A percentile compares a stretch with the other conserved stretches of the same genome.
Conservation (phyloP, 2,888 invertebrate species). For the Phymatocera aterrima region DNA sequence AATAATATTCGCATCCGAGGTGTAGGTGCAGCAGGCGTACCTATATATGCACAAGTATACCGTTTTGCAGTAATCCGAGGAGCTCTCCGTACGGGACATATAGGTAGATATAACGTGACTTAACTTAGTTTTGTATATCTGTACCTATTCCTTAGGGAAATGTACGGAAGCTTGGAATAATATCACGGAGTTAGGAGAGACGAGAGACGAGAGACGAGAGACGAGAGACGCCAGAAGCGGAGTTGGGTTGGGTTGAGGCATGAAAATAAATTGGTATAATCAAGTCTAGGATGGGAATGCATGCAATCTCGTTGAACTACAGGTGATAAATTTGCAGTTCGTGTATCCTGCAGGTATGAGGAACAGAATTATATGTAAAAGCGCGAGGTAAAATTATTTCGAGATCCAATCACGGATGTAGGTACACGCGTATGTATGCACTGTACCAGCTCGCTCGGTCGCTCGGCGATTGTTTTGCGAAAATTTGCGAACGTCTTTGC, state of each 20-base stretch:
- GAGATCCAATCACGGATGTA: not conserved
- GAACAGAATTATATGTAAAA: not conserved
- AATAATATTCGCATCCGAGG: not conserved
- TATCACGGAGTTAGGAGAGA: constrained; percentile 16
- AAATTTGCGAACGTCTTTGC: not conserved
- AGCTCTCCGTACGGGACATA: too few relatives aligned
- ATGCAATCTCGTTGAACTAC: constrained; percentile 53
- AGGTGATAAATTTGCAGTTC: not conserved
- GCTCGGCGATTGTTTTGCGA: not conserved
- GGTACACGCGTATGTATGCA: not conserved
- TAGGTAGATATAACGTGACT: not conserved
- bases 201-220: too few relatives aligned
- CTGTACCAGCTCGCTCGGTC: not conserved
- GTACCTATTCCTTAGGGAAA: not conserved
- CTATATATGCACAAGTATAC: not conserved
- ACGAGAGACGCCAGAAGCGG: not conserved
- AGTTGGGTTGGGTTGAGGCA: constrained; percentile 44
- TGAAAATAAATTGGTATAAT: constrained; percentile 62
- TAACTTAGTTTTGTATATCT: constrained; percentile 3
- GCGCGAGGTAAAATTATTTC: not conserved
- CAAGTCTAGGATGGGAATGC: constrained; percentile 54
- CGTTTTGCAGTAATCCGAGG: not conserved
- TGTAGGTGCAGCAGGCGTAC: not conserved
- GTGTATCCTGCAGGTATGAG: too few relatives aligned
- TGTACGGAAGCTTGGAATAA: constrained; percentile 3